Percentiles rank a stretch among this genome's conserved stretches.
Evolutionary conservation across 2,888 invertebrate species (phyloP).

Genomic region (Adelphocoris suturalis): DNA sequence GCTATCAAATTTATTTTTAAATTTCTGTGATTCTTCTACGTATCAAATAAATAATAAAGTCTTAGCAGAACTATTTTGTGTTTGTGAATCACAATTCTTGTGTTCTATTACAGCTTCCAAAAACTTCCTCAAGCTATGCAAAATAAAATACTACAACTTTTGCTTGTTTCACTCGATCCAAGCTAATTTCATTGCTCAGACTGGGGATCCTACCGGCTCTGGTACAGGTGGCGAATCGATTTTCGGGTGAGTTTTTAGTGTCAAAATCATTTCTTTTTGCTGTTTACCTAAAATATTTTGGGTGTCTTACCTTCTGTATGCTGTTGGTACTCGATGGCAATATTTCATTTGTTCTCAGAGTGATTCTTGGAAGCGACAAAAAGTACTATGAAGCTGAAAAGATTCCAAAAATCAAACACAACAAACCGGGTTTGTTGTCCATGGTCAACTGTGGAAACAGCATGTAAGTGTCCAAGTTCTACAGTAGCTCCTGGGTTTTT

Average conservation of each 20-base stretch:
- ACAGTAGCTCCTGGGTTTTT: no score
- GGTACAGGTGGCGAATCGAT: constrained; percentile 95
- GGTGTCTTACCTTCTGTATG: no score
- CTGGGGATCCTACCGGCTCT: constrained; percentile 96
- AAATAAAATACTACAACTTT: constrained; percentile 98
- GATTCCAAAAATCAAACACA: constrained; percentile 94
- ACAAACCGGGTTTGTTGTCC: constrained; percentile 91
- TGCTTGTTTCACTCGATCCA: constrained; percentile 96
- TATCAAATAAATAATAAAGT: no score
- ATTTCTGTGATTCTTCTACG: no score
- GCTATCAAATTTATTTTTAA: no score
- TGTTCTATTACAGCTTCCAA: constrained; percentile 83
- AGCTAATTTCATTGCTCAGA: constrained; percentile 96
- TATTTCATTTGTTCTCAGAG: constrained; percentile 77
- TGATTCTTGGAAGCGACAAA: constrained; percentile 91
- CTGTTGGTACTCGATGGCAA: no score
- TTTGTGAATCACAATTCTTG: background rate
- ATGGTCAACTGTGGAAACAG: constrained; percentile 96
- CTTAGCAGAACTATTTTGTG: no score
- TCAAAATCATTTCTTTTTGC: background rate
- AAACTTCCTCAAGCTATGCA: constrained; percentile 98
- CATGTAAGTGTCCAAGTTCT: constrained; percentile 81
- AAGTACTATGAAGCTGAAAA: constrained; percentile 95
- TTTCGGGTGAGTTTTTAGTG: constrained; percentile 82
- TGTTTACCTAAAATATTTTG: no score